These are phyloP conservation scores for Rhinopomastus cyanomelas DNA, from an alignment of 2,113 vertebrate species.

Conservation along the genomic window DNA sequence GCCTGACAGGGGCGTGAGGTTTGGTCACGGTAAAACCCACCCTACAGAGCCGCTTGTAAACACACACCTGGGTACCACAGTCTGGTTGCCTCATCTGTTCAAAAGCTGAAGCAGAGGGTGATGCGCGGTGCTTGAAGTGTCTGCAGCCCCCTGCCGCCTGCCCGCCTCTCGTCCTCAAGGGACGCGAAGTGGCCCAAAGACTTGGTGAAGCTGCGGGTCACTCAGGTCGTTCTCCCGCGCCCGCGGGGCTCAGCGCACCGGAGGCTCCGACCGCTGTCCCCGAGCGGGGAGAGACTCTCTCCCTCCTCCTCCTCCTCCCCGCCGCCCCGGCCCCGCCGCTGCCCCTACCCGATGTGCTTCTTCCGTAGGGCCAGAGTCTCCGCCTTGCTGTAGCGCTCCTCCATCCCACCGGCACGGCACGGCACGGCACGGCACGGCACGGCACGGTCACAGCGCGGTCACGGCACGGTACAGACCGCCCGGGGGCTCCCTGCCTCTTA, in stretches of 20 bases:
- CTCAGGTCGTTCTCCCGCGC: no score
- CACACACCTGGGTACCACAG: background rate
- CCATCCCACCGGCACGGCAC: slow-evolving; percentile 20
- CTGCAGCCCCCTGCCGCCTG: rapidly evolving
- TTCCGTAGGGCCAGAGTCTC: slow-evolving; percentile 85
- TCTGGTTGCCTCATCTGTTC: background rate
- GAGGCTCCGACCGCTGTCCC: no score
- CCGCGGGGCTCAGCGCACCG: no score
- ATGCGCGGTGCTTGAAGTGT: background rate
- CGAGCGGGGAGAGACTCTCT: no score
- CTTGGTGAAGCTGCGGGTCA: no score
- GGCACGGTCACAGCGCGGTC: background rate
- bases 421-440: background rate
- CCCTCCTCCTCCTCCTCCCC: background rate
- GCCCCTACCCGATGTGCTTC: slow-evolving; percentile 86
- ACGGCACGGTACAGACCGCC: background rate
- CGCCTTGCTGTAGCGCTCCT: slow-evolving; percentile 79
- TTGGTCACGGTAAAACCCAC: rapidly evolving
- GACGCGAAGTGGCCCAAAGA: background rate
- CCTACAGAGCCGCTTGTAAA: background rate
- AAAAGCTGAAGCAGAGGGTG: rapidly evolving
- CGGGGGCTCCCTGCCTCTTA: slow-evolving; percentile 50
- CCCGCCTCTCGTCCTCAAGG: background rate
- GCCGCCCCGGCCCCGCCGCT: background rate
- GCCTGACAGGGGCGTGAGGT: background rate